These are phyloP conservation scores for Halcyon leucocephala DNA, from an alignment of 2,797 vertebrate species.

Conservation along the genomic window DNA sequence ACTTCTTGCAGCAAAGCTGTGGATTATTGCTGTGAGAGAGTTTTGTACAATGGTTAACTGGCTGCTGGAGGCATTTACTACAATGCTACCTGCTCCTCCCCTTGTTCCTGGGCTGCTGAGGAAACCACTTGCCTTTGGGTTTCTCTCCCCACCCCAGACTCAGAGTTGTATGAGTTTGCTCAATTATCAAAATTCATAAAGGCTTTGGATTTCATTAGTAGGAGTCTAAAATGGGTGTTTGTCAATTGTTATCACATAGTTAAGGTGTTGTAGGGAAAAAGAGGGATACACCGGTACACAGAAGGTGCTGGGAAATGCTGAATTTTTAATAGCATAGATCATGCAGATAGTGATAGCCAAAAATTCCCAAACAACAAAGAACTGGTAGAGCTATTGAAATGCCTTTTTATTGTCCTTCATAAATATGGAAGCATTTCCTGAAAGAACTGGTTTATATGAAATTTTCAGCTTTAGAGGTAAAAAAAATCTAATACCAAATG, in stretches of 20 bases:
- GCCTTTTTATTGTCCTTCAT: neutral
- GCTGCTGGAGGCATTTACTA: neutral
- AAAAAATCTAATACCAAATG: neutral
- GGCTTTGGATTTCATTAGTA: neutral
- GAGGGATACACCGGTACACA: neutral
- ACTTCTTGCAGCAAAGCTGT: neutral
- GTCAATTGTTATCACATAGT: neutral
- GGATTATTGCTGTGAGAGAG: neutral
- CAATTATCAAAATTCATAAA: conserved; percentile 14
- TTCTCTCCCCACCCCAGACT: neutral
- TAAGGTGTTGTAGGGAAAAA: neutral
- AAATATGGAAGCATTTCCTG: neutral
- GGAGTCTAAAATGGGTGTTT: neutral
- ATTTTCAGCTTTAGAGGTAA: neutral
- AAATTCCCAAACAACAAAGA: neutral
- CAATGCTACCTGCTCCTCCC: neutral
- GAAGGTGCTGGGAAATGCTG: neutral
- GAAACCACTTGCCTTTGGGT: neutral
- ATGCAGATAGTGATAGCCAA: neutral
- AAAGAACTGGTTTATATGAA: neutral
- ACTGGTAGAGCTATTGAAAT: neutral
- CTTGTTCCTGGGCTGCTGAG: neutral
- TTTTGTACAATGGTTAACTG: neutral
- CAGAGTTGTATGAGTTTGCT: neutral
- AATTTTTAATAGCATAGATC: neutral